These are phyloP conservation scores for Sebastes trivittatus DNA, from an alignment of 2,797 vertebrate genomes.

Conservation along the genomic window DNA sequence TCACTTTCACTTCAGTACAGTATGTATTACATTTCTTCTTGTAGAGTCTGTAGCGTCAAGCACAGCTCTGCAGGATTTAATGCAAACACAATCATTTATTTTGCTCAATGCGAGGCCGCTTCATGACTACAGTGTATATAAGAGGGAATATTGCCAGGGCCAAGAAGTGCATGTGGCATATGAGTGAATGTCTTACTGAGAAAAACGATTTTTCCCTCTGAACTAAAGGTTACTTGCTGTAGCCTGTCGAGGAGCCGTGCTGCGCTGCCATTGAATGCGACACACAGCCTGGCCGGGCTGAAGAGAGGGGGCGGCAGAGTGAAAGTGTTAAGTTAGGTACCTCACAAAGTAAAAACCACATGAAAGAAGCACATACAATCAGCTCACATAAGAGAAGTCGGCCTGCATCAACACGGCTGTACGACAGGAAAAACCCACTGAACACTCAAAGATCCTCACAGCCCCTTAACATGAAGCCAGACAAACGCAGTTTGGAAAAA, in stretches of 20 bases:
- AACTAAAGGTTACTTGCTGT: slow-evolving; percentile 64
- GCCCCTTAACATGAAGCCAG: slow-evolving; percentile 46
- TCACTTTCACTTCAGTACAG: slow-evolving; percentile 8
- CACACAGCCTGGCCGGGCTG: slow-evolving; percentile 4
- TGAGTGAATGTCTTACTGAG: slow-evolving; percentile 33
- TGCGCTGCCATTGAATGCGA: slow-evolving; percentile 47
- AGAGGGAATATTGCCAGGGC: slow-evolving; percentile 5
- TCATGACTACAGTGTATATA: background rate
- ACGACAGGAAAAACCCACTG: slow-evolving; percentile 17
- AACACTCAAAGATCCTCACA: slow-evolving; percentile 19
- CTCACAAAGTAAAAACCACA: slow-evolving; percentile 53
- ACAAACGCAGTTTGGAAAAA: slow-evolving; percentile 63
- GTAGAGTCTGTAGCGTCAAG: slow-evolving; percentile 1
- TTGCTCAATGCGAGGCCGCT: slow-evolving; percentile 11
- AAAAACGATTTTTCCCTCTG: slow-evolving; percentile 41
- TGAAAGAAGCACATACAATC: slow-evolving; percentile 42
- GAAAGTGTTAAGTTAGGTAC: slow-evolving; percentile 49
- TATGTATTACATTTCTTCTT: slow-evolving; percentile 1
- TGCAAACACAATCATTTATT: slow-evolving; percentile 36
- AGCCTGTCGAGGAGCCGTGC: slow-evolving; percentile 44
- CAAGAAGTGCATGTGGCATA: slow-evolving; percentile 19
- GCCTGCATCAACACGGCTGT: slow-evolving; percentile 24
- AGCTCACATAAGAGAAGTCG: slow-evolving; percentile 20
- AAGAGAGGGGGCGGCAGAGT: slow-evolving; percentile 26
- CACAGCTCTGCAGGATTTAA: slow-evolving; percentile 26